phyloP scores from a whole-genome alignment of 2,797 vertebrate genomes.

The Lagocephalus sceleratus region DNA sequence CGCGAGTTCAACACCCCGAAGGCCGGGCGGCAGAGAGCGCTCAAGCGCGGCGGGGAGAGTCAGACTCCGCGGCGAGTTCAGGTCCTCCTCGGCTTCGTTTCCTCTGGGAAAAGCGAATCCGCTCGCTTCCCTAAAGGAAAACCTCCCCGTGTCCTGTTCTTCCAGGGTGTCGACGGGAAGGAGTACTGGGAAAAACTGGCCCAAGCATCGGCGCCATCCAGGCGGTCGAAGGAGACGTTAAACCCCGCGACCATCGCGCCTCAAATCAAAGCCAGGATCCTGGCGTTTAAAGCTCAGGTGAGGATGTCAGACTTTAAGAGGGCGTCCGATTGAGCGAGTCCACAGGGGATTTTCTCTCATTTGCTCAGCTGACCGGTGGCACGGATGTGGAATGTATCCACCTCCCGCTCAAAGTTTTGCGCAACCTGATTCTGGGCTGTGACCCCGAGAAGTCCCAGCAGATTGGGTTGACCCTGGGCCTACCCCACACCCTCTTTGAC shows the following conservation, averaged over 20 bases:
- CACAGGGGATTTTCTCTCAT: background rate
- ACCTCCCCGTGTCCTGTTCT: background rate
- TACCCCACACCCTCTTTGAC: constrained; percentile 76
- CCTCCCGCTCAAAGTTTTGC: constrained; percentile 72
- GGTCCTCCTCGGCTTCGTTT: constrained; percentile 48
- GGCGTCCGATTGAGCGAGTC: background rate
- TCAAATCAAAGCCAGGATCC: constrained; percentile 69
- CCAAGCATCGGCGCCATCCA: constrained; percentile 60
- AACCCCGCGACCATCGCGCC: constrained; percentile 64
- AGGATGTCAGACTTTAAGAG: constrained; percentile 1
- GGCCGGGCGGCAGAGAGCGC: constrained; percentile 47
- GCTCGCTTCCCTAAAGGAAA: background rate
- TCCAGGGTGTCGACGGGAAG: constrained; percentile 78
- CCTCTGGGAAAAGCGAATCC: background rate
- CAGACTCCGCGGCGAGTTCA: constrained; percentile 55
- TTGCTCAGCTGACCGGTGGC: constrained; percentile 76
- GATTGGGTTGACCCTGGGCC: constrained; percentile 69
- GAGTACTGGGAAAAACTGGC: constrained; percentile 79
- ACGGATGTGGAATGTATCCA: constrained; percentile 69
- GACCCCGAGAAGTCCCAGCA: constrained; percentile 58
- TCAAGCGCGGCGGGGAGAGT: constrained; percentile 28
- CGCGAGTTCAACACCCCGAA: constrained; percentile 72
- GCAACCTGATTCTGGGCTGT: constrained; percentile 70
- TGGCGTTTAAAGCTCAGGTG: constrained; percentile 79
- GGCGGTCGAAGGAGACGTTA: constrained; percentile 45